These are phyloP conservation scores for Rhincodon typus DNA, from an alignment of 2,797 vertebrate genomes.

Conservation along the genomic window DNA sequence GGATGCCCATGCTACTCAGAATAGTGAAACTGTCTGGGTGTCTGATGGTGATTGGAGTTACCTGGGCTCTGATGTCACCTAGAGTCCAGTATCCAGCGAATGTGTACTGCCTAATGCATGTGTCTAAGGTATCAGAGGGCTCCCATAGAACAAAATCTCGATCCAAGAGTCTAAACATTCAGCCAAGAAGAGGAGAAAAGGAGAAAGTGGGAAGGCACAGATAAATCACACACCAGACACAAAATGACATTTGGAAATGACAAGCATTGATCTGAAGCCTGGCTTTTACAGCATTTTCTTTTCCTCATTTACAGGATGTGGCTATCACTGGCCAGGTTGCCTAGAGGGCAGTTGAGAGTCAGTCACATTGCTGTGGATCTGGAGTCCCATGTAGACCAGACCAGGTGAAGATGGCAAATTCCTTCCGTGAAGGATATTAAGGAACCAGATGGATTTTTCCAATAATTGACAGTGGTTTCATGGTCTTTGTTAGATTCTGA, in stretches of 20 bases:
- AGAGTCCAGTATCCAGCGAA: neutral
- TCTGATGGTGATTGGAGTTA: neutral
- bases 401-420: no score
- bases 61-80: neutral
- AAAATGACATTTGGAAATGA: neutral
- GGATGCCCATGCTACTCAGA: neutral
- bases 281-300: neutral
- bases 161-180: neutral
- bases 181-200: neutral
- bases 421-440: no score
- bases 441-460: no score
- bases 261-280: neutral
- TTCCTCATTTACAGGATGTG: neutral
- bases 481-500: no score
- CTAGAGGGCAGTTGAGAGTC: no score
- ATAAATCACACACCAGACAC: neutral
- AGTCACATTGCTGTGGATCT: no score
- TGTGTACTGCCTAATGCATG: neutral
- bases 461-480: no score
- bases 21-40: neutral
- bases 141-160: neutral
- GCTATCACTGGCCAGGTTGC: no score
- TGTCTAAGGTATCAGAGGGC: neutral
- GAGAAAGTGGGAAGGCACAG: neutral
- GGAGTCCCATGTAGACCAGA: no score